Evolutionary conservation across 2,888 invertebrate genomes (phyloP), one percentile per base, ranked within the genome.

Genomic region (Marasmarcha lunaedactyla): DNA sequence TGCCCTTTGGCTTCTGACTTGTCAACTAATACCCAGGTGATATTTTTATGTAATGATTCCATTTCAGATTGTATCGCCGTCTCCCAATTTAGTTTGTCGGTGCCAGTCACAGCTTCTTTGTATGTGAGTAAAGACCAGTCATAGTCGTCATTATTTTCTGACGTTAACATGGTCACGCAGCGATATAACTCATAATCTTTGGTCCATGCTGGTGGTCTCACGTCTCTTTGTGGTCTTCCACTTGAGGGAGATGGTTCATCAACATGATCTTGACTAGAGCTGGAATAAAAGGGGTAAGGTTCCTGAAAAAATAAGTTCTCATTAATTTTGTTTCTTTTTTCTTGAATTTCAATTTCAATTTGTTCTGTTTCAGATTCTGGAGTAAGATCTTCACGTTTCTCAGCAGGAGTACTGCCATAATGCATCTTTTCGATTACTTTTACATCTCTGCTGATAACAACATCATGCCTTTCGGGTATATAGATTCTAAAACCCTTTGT

Each of bases 11-110:
- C 11, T 14, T 39, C 26, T 13, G 14, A 12, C 7, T 25, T 35
- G 12, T 35, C 12, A 36, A 35, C 35, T 27, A 40, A 12, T 36
- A 3, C 30, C 39, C 39, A 40, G 10, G 36, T 36, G 1, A 15
- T 10, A 11, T 40, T 40, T 27, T 30, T 30, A 10, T 36, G 2
- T 3, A 36, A 7, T 30, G 35, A 14, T 30, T 40, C 27, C 1
- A 36, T 11, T 15, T 40, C 39, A 9, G 20, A 27, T 2, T 39
- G n/a, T n/a, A 42, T 42, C 1, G 42, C 42, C 12, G 36, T 15
- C 4, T 4, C 14, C 42, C 42, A 42, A 3, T 34, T 33, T 25
- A 12, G 15, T 26, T n/a, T 14, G 2, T 38, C 42, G n/a, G 27
- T 12, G 9, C 38, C 15, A 26, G 27, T 27, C 9, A 33, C n/a